Base-by-base conservation (phyloP, 2,888 invertebrate species). In the Pollenia angustigena region DNA sequence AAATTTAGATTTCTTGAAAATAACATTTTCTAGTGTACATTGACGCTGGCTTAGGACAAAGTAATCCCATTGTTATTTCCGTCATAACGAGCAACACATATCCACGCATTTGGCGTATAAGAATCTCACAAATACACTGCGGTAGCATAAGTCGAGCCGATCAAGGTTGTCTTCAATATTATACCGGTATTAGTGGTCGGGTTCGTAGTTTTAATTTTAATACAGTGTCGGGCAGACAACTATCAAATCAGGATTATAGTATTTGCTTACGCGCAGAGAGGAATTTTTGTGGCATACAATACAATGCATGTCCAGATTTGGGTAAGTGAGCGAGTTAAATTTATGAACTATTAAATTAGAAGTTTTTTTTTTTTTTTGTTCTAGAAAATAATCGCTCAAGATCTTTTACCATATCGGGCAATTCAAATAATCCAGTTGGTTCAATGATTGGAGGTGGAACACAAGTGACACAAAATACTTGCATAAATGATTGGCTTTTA, bases 161-260 rank as follows among this genome's bases (percentile, higher is more conserved):
- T 87, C 92, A 92, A 85, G 93, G 93, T 10, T 94, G 93, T 50
- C 83, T 93, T 50, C 94, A 94, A 88, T 93, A 92, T 80, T 91
- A 90, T 64, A 93, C 92, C 0, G 97, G 97, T 0, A 96, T 97
- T 1, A 96, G 96, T 16, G 98, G 98, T 0, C 96, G 96, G 82
- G 95, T 98, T 14, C 95, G 95, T 56, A 97, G 97, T 4, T 98
- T 97, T 93, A 98, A 98, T 93, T 98, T 96, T 91, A 97, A 97
- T 89, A 95, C 96, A 0, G 94, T 94, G 0, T 95, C 94, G 0
- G 97, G 97, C 0, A 94, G 96, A 2, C 97, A 97, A 90, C 94
- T 98, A 18, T 97, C 97, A 80, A 97, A 97, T 92, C 97, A 98
- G 92, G 97, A 98, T 92, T 98, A 98, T 92, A 96, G 97, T 88